Percentiles rank a stretch among this genome's conserved stretches.
Evolutionary conservation across 2,113 vertebrate genomes (phyloP).

Genomic region (Donacobius atricapilla): DNA sequence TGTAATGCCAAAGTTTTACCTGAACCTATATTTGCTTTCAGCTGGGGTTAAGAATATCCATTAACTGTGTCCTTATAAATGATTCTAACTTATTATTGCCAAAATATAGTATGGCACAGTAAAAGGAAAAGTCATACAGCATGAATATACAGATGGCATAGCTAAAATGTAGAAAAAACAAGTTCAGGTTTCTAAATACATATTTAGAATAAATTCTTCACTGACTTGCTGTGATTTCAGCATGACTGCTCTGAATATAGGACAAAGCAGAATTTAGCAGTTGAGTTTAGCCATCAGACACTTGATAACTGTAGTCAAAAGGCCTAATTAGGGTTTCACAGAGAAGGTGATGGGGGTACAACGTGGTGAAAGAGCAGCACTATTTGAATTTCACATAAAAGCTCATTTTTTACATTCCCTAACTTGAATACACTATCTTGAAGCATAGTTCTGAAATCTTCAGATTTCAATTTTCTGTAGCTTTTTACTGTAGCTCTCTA

Average conservation of each 20-base stretch:
- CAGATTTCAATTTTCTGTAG: not conserved
- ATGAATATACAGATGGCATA: not conserved
- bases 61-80: conserved; percentile 16
- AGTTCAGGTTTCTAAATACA: not conserved
- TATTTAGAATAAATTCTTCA: not conserved
- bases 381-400: not conserved
- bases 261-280: not conserved
- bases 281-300: not conserved
- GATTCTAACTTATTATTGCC: not conserved
- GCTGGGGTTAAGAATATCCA: not conserved
- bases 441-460: not conserved
- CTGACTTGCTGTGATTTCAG: not conserved
- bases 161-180: not conserved
- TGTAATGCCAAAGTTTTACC: not conserved
- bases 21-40: conserved; percentile 11
- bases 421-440: not conserved
- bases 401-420: not conserved
- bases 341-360: not conserved
- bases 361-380: not conserved
- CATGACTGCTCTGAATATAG: not conserved
- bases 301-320: not conserved
- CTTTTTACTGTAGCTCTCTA: not conserved
- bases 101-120: not conserved
- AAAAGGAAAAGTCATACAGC: not conserved
- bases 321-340: not conserved